phyloP scores from a whole-genome alignment of 2,797 vertebrate species.

The Xiphorhynchus erythropygius region DNA sequence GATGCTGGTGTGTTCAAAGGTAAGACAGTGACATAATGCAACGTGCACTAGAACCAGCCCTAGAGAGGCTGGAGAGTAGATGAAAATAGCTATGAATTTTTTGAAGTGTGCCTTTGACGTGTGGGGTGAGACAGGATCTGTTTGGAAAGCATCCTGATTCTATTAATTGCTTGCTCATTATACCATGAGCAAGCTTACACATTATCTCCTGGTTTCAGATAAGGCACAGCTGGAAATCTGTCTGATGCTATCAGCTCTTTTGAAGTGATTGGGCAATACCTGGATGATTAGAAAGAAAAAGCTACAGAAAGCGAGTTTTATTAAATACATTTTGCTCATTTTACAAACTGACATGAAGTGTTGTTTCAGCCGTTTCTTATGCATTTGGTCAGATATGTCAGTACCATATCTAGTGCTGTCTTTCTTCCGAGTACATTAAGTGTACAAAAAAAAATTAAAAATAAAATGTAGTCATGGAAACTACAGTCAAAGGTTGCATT shows the following conservation, averaged over 20 bases:
- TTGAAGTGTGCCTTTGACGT: not conserved
- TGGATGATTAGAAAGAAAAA: not conserved
- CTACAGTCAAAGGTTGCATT: not conserved
- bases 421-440: not conserved
- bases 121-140: not conserved
- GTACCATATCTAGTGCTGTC: not conserved
- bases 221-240: slow-evolving; percentile 16
- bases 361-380: not conserved
- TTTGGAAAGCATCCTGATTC: slow-evolving; percentile 3
- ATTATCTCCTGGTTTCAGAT: slow-evolving; percentile 8
- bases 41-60: not conserved
- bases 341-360: not conserved
- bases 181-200: not conserved
- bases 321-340: not conserved
- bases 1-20: not conserved
- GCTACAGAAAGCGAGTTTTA: not conserved
- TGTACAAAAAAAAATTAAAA: not conserved
- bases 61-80: not conserved
- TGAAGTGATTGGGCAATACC: not conserved
- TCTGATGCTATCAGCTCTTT: not conserved
- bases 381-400: not conserved
- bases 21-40: not conserved
- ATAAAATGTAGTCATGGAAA: not conserved
- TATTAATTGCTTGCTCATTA: slow-evolving; percentile 45
- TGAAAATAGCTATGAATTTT: not conserved